Evolutionary conservation across 1,140 invertebrate species (phyloP).

Genomic region (Pararge aegeria): DNA sequence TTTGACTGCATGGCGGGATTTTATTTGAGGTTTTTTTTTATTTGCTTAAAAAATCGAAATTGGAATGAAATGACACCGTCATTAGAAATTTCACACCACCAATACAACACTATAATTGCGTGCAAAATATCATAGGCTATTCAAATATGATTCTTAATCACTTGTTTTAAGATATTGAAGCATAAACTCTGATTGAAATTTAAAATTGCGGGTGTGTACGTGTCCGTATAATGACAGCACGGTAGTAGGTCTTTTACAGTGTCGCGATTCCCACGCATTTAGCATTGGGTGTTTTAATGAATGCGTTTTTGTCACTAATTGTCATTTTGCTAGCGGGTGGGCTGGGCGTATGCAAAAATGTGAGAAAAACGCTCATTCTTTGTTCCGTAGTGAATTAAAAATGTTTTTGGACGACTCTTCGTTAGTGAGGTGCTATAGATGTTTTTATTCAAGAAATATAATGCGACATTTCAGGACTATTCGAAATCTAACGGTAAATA

Average conservation of each 20-base stretch:
- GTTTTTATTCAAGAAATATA: no score
- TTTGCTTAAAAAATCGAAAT: not conserved
- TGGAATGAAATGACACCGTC: conserved; percentile 9
- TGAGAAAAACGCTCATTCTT: conserved; percentile 9
- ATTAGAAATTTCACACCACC: conserved; percentile 10
- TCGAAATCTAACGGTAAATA: no score
- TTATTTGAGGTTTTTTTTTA: not conserved
- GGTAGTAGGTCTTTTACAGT: conserved; percentile 16
- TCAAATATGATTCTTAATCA: not conserved
- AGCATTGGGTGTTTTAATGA: conserved; percentile 20
- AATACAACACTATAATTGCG: not conserved
- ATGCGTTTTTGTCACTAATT: conserved; percentile 17
- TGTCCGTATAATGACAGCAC: conserved; percentile 21
- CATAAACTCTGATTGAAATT: not conserved
- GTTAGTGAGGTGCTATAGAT: no score
- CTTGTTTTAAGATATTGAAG: not conserved
- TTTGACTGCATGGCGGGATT: no score
- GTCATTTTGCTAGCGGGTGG: conserved; percentile 21
- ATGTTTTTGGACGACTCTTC: no score
- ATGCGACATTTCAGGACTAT: no score
- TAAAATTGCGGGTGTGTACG: conserved; percentile 7
- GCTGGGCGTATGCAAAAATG: conserved; percentile 18
- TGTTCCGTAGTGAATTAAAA: not conserved
- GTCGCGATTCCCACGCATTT: conserved; percentile 24
- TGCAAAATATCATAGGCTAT: not conserved